Percentiles rank a stretch among this genome's conserved stretches.
Evolutionary conservation across 2,797 vertebrate species (phyloP).

Genomic region (Zalophus californianus): DNA sequence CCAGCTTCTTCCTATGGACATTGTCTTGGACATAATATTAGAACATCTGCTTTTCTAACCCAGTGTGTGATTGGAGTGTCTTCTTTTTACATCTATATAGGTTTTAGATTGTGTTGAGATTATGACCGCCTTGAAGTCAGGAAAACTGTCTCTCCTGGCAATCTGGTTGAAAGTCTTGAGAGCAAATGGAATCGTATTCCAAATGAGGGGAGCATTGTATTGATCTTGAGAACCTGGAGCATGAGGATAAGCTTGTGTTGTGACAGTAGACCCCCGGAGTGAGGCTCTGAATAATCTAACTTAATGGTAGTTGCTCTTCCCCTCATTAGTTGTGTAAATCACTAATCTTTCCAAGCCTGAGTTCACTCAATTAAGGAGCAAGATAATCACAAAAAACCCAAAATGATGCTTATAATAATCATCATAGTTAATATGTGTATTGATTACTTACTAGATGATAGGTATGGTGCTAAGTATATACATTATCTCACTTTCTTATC

Average conservation of each 20-base stretch:
- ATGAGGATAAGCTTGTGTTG: neutral
- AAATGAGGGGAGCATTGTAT: neutral
- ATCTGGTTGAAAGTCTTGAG: neutral
- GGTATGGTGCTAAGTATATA: neutral
- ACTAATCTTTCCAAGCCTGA: neutral
- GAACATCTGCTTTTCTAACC: neutral
- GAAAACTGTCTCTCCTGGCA: neutral
- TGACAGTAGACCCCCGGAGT: neutral
- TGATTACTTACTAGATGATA: neutral
- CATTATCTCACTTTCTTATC: neutral
- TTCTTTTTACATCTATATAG: neutral
- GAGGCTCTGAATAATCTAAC: neutral
- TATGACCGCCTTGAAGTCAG: neutral
- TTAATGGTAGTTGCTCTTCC: neutral
- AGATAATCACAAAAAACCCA: neutral
- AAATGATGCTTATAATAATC: neutral
- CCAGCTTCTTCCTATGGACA: neutral
- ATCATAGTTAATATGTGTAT: neutral
- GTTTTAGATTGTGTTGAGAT: neutral
- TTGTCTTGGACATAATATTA: neutral
- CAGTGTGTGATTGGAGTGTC: neutral
- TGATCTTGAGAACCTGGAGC: neutral
- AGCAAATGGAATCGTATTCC: neutral
- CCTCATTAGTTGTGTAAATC: neutral
- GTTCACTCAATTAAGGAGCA: neutral